Evolutionary conservation across 2,113 vertebrate species (phyloP).

Genomic region (Festucalex cinctus): DNA sequence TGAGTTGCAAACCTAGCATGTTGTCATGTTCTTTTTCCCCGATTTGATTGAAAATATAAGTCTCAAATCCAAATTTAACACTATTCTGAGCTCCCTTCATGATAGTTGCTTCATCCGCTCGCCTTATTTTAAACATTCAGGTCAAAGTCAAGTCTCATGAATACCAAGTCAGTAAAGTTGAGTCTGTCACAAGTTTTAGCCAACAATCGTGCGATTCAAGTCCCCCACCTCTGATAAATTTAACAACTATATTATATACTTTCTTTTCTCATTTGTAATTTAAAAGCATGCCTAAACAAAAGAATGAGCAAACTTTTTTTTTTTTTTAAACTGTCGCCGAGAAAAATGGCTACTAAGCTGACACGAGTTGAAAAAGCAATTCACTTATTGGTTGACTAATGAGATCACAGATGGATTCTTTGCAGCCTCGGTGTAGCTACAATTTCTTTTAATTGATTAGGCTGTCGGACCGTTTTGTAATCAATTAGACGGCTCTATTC

Average conservation of each 20-base stretch:
- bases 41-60: too few species aligned
- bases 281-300: not conserved
- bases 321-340: not conserved
- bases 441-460: not conserved
- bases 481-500: constrained; percentile 2
- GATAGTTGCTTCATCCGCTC: too few species aligned
- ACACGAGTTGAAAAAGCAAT: not conserved
- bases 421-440: not conserved
- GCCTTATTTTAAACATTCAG: too few species aligned
- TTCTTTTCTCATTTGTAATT: not conserved
- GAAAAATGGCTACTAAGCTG: not conserved
- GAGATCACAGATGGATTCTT: not conserved
- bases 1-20: too few species aligned
- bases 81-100: too few species aligned
- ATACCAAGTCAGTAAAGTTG: not conserved
- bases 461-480: not conserved
- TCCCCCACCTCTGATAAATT: not conserved
- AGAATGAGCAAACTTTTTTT: not conserved
- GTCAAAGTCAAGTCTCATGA: too few species aligned
- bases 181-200: not conserved
- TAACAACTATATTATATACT: not conserved
- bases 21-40: too few species aligned
- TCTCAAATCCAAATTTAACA: too few species aligned
- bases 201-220: not conserved
- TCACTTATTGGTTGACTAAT: not conserved